Evolutionary conservation across 2,113 vertebrate species (phyloP), one percentile per base, ranked within the genome.

Genomic region (Bubo scandiacus): DNA sequence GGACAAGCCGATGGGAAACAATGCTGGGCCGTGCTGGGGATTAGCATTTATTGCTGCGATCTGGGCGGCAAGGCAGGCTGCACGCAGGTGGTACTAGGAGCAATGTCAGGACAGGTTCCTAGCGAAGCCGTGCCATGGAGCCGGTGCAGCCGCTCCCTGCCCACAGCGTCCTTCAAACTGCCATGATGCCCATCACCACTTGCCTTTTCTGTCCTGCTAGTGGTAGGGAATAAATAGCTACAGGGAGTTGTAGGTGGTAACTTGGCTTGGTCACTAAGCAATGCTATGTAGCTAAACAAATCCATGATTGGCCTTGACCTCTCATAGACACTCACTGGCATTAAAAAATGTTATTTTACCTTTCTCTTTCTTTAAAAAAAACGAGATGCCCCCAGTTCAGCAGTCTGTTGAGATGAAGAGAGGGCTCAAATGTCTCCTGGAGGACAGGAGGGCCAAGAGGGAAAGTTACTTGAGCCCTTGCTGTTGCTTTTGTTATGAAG

Each of bases 111-210:
- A 29, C 1, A 2, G 3, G 18, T 38, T 21, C 42, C 52, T 25
- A 12, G 26, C 1, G 3, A 58, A 68, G 42, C 25, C 3, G 2
- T 54, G 71, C 10, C 2, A 0, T 25, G 49, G 74, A 51, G 27
- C 20, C 14, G 43, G 45, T 45, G 58, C 14, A 27, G 43, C 22
- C 0, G 1, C 29, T 42, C 55, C 9, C 34, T 23, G 20, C 51
- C 70, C 7, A 2, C 16, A n/a, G 12, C 0, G 1, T 52, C 32
- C 55, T 74, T 34, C 14, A 59, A 63, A 34, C 30, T 2, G 2
- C 19, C 34, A 34, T 4, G n/a, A 23, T 80, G 32, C 51, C n/a
- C 5, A 34, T 89, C 49, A 32, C 34, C 11, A 3, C 59, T 78
- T 59, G 49, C 5, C 32, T 84, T 43, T 61, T 38, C 45, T 73